A percentile compares a stretch with the other conserved stretches of the same genome.
These are phyloP conservation scores for Dendroctonus valens DNA, from an alignment of 1,140 invertebrate species.

Conservation along the genomic window DNA sequence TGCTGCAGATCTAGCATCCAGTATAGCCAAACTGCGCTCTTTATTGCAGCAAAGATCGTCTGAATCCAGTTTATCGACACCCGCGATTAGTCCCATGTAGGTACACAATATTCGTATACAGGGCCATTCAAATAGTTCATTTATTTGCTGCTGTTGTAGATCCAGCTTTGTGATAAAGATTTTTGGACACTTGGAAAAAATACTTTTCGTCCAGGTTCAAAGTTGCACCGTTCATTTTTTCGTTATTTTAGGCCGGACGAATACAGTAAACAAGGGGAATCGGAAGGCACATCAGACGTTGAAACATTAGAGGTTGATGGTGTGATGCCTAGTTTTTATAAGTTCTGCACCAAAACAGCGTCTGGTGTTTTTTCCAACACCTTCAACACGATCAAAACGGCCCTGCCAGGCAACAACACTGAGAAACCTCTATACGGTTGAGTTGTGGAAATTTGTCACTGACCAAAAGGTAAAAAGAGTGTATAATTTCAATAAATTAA, in stretches of 20 bases:
- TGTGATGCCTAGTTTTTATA: conserved; percentile 47
- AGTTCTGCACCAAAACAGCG: conserved; percentile 48
- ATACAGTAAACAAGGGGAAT: conserved; percentile 29
- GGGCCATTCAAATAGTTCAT: too few relatives aligned
- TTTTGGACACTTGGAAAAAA: too few relatives aligned
- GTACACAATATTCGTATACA: too few relatives aligned
- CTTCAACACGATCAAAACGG: conserved; percentile 49
- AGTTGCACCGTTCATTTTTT: neutral
- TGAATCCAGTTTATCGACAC: conserved; percentile 49
- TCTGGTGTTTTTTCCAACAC: conserved; percentile 49
- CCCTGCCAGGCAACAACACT: conserved; percentile 42
- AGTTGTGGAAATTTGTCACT: conserved; percentile 33
- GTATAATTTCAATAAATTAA: too few relatives aligned
- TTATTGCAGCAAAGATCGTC: conserved; percentile 64
- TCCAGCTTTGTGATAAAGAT: too few relatives aligned
- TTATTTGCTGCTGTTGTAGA: too few relatives aligned
- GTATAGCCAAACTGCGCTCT: conserved; percentile 68
- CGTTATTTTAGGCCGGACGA: conserved; percentile 39
- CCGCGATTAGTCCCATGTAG: conserved; percentile 48
- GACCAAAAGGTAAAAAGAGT: too few relatives aligned
- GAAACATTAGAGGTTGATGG: conserved; percentile 41
- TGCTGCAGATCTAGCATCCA: conserved; percentile 67
- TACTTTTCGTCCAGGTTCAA: neutral
- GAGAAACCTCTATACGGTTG: conserved; percentile 34
- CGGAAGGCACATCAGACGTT: conserved; percentile 26